Evolutionary conservation across 1,140 invertebrate species (phyloP).

Genomic region (Diprion similis): DNA sequence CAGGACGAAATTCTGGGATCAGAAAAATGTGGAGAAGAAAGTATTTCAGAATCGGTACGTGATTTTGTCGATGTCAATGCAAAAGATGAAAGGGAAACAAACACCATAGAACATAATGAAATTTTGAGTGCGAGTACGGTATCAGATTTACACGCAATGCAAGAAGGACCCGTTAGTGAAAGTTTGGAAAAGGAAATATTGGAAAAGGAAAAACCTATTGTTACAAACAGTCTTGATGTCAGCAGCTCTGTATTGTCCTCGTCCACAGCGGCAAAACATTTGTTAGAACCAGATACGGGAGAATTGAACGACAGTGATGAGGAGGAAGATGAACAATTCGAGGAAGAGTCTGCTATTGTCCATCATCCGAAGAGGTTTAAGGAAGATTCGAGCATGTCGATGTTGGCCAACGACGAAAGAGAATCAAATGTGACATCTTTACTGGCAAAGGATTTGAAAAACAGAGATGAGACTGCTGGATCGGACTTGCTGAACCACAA

Average conservation of each 20-base stretch:
- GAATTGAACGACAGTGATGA: not conserved
- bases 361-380: conserved; percentile 13
- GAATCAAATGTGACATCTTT: not conserved
- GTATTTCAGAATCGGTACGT: not conserved
- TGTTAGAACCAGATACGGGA: not conserved
- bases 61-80: not conserved
- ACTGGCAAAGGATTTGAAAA: not conserved
- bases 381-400: not conserved
- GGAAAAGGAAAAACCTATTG: not conserved
- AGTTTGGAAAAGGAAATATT: not conserved
- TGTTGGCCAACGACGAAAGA: not conserved
- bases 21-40: not conserved
- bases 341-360: conserved; percentile 4
- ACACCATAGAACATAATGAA: not conserved
- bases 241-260: not conserved
- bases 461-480: not conserved
- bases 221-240: not conserved
- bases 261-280: not conserved
- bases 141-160: not conserved
- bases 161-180: not conserved
- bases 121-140: not conserved
- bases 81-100: not conserved
- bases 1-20: too few relatives aligned
- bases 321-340: not conserved
- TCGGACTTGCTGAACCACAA: conserved; percentile 1